A percentile compares a stretch with the other conserved stretches of the same genome.
Conservation (phyloP, 2,888 invertebrate species). For the Euzetes globulus region DNA sequence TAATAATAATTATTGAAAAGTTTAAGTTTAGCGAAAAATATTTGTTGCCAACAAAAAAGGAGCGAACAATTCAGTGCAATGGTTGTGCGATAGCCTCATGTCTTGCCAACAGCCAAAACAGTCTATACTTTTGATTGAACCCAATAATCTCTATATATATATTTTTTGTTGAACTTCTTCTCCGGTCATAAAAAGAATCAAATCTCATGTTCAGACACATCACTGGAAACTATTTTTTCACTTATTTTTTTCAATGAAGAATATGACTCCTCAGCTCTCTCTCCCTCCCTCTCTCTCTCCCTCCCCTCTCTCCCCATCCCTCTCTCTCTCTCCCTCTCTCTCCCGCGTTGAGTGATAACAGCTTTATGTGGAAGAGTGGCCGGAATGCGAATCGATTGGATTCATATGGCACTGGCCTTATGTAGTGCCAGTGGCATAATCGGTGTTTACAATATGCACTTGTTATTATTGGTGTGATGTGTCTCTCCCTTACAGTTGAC, state of each 20-base stretch:
- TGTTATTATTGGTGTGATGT: background rate
- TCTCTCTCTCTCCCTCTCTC: background rate
- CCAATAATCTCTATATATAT: background rate
- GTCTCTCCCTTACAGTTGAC: background rate
- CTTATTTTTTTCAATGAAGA: background rate
- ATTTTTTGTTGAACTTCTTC: background rate
- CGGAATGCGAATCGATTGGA: conserved; percentile 19
- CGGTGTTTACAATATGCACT: background rate
- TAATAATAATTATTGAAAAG: conserved; percentile 22
- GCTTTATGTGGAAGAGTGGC: conserved; percentile 15
- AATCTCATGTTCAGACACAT: too few relatives aligned
- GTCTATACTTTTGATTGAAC: background rate
- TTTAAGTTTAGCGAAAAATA: background rate
- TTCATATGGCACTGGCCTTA: conserved; percentile 3
- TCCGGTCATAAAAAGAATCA: background rate
- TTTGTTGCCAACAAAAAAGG: background rate
- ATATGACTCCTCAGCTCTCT: background rate
- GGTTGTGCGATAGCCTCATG: background rate
- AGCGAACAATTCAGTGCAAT: background rate
- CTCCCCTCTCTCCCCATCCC: background rate
- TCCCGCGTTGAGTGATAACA: background rate
- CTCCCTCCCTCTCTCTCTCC: background rate
- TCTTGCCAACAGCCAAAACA: background rate
- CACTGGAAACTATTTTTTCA: background rate
- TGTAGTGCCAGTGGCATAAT: background rate